phyloP scores from a whole-genome alignment of 2,797 vertebrate species.

The Crenichthys baileyi region DNA sequence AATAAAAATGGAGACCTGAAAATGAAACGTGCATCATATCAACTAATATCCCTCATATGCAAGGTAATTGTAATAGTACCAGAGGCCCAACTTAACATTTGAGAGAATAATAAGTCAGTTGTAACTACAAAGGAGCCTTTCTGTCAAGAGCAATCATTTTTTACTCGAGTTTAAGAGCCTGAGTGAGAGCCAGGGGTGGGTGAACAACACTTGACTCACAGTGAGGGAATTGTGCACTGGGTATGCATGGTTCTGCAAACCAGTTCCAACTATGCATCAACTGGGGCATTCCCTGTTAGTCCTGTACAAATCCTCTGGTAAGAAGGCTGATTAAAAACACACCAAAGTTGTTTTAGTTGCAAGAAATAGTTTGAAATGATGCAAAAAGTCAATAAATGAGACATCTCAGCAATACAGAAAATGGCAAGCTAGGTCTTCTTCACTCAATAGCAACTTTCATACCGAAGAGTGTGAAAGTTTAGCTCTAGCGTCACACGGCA shows the following conservation, averaged over 20 bases:
- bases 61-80: neutral
- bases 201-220: neutral
- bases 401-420: no score
- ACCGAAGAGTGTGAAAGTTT: no score
- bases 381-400: neutral
- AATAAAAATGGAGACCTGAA: neutral
- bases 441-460: no score
- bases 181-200: neutral
- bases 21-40: neutral
- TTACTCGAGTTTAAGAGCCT: neutral
- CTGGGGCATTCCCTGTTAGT: neutral
- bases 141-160: neutral
- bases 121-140: neutral
- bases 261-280: neutral
- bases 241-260: neutral
- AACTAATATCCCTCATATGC: neutral
- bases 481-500: no score
- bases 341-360: neutral
- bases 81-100: neutral
- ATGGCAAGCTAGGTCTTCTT: no score
- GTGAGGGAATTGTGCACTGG: neutral
- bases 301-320: neutral
- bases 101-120: neutral
- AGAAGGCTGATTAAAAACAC: neutral
- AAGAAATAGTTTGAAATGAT: neutral